A percentile compares a stretch with the other conserved stretches of the same genome.
These are phyloP conservation scores for Passer domesticus DNA, from an alignment of 2,113 vertebrate genomes.

Conservation along the genomic window DNA sequence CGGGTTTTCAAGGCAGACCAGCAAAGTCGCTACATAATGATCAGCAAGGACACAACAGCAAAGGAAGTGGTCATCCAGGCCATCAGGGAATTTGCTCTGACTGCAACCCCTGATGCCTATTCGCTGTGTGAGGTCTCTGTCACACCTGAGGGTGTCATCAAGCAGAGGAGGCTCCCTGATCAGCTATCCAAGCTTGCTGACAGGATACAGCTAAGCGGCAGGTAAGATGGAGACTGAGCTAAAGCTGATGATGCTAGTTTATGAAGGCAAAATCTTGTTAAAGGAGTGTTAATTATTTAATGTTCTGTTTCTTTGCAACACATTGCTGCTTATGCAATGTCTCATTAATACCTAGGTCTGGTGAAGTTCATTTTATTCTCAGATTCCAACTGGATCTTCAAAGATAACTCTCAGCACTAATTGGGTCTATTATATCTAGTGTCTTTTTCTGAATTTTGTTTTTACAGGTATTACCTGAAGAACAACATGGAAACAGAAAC, in stretches of 20 bases:
- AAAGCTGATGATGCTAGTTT: background rate
- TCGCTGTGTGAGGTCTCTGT: constrained; percentile 96
- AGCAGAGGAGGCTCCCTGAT: constrained; percentile 92
- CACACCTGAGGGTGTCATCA: constrained; percentile 97
- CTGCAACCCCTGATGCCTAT: constrained; percentile 88
- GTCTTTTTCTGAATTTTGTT: background rate
- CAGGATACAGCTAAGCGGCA: constrained; percentile 95
- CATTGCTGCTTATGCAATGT: background rate
- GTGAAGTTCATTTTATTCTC: background rate
- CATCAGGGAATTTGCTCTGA: constrained; percentile 94
- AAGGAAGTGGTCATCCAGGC: constrained; percentile 96
- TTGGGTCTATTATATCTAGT: background rate
- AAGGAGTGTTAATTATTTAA: background rate
- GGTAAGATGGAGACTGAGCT: constrained; percentile 69
- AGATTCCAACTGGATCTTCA: background rate
- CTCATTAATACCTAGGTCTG: background rate
- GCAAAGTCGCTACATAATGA: constrained; percentile 98
- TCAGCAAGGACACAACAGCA: constrained; percentile 96
- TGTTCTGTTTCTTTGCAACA: background rate
- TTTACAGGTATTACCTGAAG: constrained; percentile 93
- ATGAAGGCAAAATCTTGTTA: background rate
- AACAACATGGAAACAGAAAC: constrained; percentile 99
- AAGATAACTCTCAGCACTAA: background rate
- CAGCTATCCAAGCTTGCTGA: constrained; percentile 97
- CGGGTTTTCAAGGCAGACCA: constrained; percentile 97